A percentile compares a stretch with the other conserved stretches of the same genome.
Conservation (phyloP, 2,113 vertebrate species). For the Protobothrops flavoviridis region DNA sequence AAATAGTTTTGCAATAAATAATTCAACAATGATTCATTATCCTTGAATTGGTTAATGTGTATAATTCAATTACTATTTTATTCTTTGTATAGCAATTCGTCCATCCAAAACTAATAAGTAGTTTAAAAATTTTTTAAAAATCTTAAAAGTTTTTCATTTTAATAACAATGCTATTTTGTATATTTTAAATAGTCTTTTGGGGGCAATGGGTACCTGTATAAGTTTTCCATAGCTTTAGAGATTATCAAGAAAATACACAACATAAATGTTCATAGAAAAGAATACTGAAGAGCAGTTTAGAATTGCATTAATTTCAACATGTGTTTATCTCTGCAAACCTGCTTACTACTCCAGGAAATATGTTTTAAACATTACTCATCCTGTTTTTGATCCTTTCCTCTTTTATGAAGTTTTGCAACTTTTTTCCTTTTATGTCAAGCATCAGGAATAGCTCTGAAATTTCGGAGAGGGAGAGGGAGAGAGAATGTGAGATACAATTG, state of each 20-base stretch:
- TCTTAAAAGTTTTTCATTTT: too few species aligned
- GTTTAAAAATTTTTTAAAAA: too few species aligned
- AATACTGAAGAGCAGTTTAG: neutral
- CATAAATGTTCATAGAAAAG: neutral
- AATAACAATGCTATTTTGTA: neutral
- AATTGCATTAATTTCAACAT: neutral
- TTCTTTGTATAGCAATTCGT: neutral
- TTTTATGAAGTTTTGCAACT: neutral
- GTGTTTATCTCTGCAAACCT: neutral
- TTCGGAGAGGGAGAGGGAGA: neutral
- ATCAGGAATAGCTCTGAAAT: neutral
- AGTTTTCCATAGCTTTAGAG: neutral
- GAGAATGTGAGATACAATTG: neutral
- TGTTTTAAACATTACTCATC: neutral
- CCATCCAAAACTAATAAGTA: neutral
- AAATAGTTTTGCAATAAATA: neutral
- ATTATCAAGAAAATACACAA: neutral
- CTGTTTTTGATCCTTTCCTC: neutral
- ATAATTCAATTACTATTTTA: neutral
- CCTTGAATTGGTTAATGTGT: neutral
- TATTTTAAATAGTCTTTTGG: neutral
- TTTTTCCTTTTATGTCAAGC: neutral
- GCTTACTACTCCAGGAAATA: neutral
- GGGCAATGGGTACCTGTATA: neutral
- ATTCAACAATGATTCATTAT: neutral